Percentiles rank a stretch among this genome's conserved stretches.
Evolutionary conservation across 64 coral and sea anemone species (phyloP).

Genomic region (Pocillopora verrucosa): DNA sequence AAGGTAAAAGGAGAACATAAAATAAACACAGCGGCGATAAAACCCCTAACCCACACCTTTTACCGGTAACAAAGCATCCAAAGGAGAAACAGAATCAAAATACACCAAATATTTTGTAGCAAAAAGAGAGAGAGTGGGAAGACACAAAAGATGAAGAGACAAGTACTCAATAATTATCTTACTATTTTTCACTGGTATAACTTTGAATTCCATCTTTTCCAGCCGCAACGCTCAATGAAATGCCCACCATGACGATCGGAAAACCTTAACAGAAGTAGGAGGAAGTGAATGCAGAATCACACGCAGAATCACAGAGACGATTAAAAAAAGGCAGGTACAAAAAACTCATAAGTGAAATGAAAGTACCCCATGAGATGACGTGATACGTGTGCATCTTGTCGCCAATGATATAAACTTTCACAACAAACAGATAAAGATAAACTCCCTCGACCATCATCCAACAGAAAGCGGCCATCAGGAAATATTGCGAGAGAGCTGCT

Average conservation of each 20-base stretch:
- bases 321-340: neutral
- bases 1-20: neutral
- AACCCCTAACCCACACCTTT: neutral
- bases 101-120: neutral
- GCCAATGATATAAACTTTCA: slow-evolving; percentile 52
- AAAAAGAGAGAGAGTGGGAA: neutral
- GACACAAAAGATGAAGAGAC: neutral
- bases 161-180: neutral
- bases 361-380: slow-evolving; percentile 51
- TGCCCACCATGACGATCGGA: neutral
- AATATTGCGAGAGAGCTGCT: slow-evolving; percentile 44
- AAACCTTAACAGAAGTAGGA: neutral
- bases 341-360: neutral
- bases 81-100: too few relatives aligned
- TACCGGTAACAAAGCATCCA: too few relatives aligned
- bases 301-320: neutral
- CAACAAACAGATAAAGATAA: slow-evolving; percentile 50
- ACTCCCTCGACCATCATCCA: slow-evolving; percentile 68
- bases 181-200: slow-evolving; percentile 10
- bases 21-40: neutral
- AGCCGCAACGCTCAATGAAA: slow-evolving; percentile 11
- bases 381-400: slow-evolving; percentile 27
- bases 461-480: slow-evolving; percentile 49
- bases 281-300: neutral
- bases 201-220: slow-evolving; percentile 12